A percentile compares a stretch with the other conserved stretches of the same genome.
Evolutionary conservation across 2,888 invertebrate genomes (phyloP).

Genomic region (Trachelus tabidus): DNA sequence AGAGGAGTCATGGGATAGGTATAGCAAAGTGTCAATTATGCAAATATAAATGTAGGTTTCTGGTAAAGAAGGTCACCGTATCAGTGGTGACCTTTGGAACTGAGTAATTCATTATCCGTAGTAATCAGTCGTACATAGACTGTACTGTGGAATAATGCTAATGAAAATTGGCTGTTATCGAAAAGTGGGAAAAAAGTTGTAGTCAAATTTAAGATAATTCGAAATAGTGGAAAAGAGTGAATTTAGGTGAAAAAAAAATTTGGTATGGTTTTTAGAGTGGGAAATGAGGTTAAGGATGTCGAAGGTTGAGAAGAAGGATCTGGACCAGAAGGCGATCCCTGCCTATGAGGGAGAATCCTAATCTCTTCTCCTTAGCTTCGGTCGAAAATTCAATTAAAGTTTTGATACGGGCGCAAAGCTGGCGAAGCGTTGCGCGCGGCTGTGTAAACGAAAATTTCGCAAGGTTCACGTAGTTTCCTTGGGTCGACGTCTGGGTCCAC

Average conservation of each 20-base stretch:
- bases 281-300: not conserved
- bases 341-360: slow-evolving; percentile 5
- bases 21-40: slow-evolving; percentile 46
- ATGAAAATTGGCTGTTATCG: not conserved
- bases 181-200: not conserved
- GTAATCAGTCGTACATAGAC: not conserved
- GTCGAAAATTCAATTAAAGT: slow-evolving; percentile 66
- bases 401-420: slow-evolving; percentile 60
- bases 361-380: slow-evolving; percentile 35
- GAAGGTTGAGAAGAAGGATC: not conserved
- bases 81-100: not conserved
- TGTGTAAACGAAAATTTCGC: slow-evolving; percentile 66
- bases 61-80: not conserved
- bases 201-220: not conserved
- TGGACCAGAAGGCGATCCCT: not conserved
- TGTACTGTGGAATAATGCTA: not conserved
- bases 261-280: not conserved
- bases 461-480: slow-evolving; percentile 63
- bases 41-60: slow-evolving; percentile 40
- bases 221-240: not conserved
- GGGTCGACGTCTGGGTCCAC: slow-evolving; percentile 20
- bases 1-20: slow-evolving; percentile 36
- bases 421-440: slow-evolving; percentile 43
- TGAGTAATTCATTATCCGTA: not conserved
- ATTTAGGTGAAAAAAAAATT: slow-evolving; percentile 31